Evolutionary conservation across 2,797 vertebrate species (phyloP).

Genomic region (Mormyrops attenuatus): DNA sequence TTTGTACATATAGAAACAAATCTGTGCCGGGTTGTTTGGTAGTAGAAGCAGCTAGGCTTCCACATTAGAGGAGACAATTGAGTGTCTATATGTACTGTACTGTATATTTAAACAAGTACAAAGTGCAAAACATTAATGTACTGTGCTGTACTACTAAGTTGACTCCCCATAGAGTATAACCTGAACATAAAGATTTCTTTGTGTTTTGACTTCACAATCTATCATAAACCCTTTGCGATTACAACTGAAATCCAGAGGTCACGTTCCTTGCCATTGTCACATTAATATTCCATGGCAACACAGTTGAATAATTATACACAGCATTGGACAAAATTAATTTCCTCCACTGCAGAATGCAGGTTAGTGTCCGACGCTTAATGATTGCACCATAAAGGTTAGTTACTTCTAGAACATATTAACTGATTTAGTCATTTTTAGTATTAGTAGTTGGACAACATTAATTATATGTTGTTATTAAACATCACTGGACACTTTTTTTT

Average conservation of each 20-base stretch:
- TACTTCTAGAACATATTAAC: not conserved
- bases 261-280: not conserved
- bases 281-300: not conserved
- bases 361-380: not conserved
- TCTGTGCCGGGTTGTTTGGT: not conserved
- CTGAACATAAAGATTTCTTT: not conserved
- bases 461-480: not conserved
- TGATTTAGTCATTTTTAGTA: not conserved
- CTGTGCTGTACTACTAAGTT: not conserved
- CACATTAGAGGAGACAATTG: not conserved
- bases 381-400: not conserved
- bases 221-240: not conserved
- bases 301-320: not conserved
- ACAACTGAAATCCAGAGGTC: not conserved
- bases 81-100: not conserved
- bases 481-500: not conserved
- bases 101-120: not conserved
- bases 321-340: not conserved
- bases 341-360: not conserved
- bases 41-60: not conserved
- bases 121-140: not conserved
- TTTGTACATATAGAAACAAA: not conserved
- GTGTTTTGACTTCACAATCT: not conserved
- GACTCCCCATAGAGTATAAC: not conserved
- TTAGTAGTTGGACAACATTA: not conserved